A percentile compares a stretch with the other conserved stretches of the same genome.
These are phyloP conservation scores for Shargacucullia verbasci DNA, from an alignment of 2,888 invertebrate genomes.

Conservation along the genomic window DNA sequence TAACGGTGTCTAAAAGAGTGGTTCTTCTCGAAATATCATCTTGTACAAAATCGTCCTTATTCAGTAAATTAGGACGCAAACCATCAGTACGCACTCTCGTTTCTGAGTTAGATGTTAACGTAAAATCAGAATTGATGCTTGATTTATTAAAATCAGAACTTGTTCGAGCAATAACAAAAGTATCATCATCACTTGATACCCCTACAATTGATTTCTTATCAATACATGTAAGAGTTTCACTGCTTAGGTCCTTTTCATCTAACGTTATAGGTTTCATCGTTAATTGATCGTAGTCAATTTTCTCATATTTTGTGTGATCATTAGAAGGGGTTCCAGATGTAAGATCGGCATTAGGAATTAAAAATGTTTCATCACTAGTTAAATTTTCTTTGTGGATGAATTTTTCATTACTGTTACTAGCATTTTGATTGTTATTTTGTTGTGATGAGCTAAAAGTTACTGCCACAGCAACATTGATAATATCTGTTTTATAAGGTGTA, in stretches of 20 bases:
- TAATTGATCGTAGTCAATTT: slow-evolving; percentile 10
- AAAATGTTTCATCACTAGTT: slow-evolving; percentile 33
- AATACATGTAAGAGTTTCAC: slow-evolving; percentile 53
- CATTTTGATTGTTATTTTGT: slow-evolving; percentile 2
- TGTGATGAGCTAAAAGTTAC: slow-evolving; percentile 57
- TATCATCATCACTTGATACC: slow-evolving; percentile 54
- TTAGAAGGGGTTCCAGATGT: slow-evolving; percentile 49
- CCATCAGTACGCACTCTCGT: slow-evolving; percentile 26
- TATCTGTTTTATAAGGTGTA: slow-evolving; percentile 62
- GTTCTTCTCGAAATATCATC: slow-evolving; percentile 37
- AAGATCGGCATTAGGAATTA: slow-evolving; percentile 30
- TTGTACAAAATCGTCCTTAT: not conserved
- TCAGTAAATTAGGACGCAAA: slow-evolving; percentile 1
- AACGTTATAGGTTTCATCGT: slow-evolving; percentile 10
- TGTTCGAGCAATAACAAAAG: slow-evolving; percentile 59
- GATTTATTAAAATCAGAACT: slow-evolving; percentile 65
- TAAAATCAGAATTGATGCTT: slow-evolving; percentile 52
- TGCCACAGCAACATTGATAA: slow-evolving; percentile 71
- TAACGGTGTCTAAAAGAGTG: slow-evolving; percentile 61
- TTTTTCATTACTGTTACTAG: slow-evolving; percentile 56
- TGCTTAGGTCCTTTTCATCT: slow-evolving; percentile 51
- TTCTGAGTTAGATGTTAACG: slow-evolving; percentile 54
- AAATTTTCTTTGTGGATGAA: slow-evolving; percentile 29
- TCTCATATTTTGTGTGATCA: slow-evolving; percentile 13
- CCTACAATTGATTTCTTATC: slow-evolving; percentile 29